A percentile compares a stretch with the other conserved stretches of the same genome.
Conservation (phyloP, 2,113 vertebrate genomes). For the Pampusana beccarii region DNA sequence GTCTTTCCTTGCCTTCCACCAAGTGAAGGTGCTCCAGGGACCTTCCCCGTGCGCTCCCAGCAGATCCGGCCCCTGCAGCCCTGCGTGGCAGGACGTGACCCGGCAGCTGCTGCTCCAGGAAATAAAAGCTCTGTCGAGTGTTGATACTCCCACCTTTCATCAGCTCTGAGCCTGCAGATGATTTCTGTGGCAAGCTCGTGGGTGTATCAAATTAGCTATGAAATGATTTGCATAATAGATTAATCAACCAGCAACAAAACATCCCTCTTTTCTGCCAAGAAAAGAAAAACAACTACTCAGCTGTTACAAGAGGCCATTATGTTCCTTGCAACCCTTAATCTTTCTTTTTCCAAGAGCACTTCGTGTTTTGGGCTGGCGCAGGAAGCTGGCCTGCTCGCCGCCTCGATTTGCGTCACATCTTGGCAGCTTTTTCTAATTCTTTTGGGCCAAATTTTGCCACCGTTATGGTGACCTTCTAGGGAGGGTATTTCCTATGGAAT, state of each 20-base stretch:
- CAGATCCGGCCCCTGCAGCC: neutral
- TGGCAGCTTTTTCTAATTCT: slow-evolving; percentile 29
- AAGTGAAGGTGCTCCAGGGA: neutral
- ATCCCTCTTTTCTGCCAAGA: slow-evolving; percentile 33
- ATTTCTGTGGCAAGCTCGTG: slow-evolving; percentile 19
- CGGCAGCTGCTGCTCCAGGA: slow-evolving; percentile 9
- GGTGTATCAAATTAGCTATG: slow-evolving; percentile 54
- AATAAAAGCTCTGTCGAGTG: neutral
- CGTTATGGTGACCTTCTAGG: slow-evolving; percentile 58
- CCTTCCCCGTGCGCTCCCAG: neutral
- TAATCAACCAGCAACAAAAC: slow-evolving; percentile 55
- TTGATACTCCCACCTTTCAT: neutral
- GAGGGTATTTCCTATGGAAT: slow-evolving; percentile 66
- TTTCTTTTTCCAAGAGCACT: slow-evolving; percentile 6
- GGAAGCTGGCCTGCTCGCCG: slow-evolving; percentile 36
- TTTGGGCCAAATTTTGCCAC: slow-evolving; percentile 60
- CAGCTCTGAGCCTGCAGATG: neutral
- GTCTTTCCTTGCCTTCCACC: neutral
- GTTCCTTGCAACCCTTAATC: slow-evolving; percentile 55
- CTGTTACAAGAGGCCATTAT: slow-evolving; percentile 52
- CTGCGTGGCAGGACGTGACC: neutral
- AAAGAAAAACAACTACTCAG: slow-evolving; percentile 38
- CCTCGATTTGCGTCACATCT: slow-evolving; percentile 44
- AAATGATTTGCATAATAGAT: slow-evolving; percentile 66
- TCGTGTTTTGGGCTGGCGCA: neutral